phyloP scores from a whole-genome alignment of 2,797 vertebrate genomes.

The Coccyzus lansbergi region DNA sequence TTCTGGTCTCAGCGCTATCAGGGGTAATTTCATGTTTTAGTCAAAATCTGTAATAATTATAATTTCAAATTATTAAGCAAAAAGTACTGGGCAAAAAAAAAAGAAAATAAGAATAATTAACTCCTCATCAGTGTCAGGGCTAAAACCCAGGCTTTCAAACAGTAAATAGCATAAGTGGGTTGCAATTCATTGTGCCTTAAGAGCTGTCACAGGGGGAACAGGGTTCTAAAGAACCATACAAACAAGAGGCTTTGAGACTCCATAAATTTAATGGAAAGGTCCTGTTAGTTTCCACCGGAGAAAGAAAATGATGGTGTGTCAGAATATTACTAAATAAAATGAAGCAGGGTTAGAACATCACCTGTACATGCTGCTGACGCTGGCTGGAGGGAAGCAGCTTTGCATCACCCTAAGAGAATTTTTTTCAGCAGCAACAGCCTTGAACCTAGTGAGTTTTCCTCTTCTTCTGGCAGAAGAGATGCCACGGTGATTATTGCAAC shows the following conservation, averaged over 20 bases:
- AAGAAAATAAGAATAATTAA: constrained; percentile 16
- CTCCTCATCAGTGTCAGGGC: background rate
- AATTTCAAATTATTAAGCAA: constrained; percentile 2
- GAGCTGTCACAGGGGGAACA: background rate
- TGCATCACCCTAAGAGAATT: background rate
- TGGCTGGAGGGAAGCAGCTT: background rate
- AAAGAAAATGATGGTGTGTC: background rate
- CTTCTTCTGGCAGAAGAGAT: background rate
- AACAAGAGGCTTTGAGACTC: background rate
- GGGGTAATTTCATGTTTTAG: constrained; percentile 6
- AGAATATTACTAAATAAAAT: background rate
- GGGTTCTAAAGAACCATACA: background rate
- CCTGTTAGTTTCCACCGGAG: background rate
- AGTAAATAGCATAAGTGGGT: background rate
- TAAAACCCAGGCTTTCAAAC: background rate
- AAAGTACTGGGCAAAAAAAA: background rate
- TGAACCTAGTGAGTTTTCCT: background rate
- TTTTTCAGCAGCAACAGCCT: background rate
- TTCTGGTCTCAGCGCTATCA: background rate
- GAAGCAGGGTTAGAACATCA: background rate
- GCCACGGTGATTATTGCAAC: background rate
- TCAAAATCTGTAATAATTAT: constrained; percentile 11
- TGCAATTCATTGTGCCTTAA: background rate
- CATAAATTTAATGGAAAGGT: background rate
- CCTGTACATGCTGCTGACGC: background rate